Evolutionary conservation across 2,113 vertebrate genomes (phyloP).

Genomic region (Stigmatopora argus): DNA sequence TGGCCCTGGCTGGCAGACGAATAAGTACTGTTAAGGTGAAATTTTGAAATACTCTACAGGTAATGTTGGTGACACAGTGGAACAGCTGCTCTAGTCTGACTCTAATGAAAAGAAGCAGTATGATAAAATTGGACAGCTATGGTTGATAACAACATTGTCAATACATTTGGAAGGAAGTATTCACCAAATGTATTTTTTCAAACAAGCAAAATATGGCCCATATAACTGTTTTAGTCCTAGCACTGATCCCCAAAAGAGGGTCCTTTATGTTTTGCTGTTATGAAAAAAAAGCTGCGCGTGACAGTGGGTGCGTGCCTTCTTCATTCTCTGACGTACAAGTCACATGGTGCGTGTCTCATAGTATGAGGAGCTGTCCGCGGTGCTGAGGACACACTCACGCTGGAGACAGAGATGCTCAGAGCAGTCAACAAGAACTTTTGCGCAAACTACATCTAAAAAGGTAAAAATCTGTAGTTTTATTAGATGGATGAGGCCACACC

Average conservation of each 20-base stretch:
- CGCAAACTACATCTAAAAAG: constrained; percentile 32
- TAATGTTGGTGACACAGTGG: not conserved
- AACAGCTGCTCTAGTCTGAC: not conserved
- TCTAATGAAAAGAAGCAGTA: not conserved
- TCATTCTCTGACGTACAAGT: constrained; percentile 62
- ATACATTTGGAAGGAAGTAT: not conserved
- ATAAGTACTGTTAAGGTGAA: not conserved
- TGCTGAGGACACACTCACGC: constrained; percentile 46
- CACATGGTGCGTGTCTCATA: constrained; percentile 60
- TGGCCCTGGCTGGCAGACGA: not conserved
- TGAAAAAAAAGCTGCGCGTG: constrained; percentile 13
- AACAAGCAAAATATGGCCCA: not conserved
- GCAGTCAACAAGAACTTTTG: constrained; percentile 28
- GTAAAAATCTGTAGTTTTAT: not conserved
- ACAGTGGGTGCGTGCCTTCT: constrained; percentile 1
- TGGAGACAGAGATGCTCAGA: constrained; percentile 46
- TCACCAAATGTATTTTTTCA: not conserved
- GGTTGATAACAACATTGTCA: not conserved
- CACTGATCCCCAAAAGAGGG: not conserved
- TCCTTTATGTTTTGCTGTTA: constrained; percentile 18
- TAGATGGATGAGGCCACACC: not conserved
- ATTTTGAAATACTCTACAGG: not conserved
- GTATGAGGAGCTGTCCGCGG: constrained; percentile 76
- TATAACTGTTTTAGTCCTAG: not conserved
- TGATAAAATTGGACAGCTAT: not conserved